Percentiles rank a stretch among this genome's conserved stretches.
phyloP scores from a whole-genome alignment of 2,888 invertebrate species.

The Acrobeloides nanus region DNA sequence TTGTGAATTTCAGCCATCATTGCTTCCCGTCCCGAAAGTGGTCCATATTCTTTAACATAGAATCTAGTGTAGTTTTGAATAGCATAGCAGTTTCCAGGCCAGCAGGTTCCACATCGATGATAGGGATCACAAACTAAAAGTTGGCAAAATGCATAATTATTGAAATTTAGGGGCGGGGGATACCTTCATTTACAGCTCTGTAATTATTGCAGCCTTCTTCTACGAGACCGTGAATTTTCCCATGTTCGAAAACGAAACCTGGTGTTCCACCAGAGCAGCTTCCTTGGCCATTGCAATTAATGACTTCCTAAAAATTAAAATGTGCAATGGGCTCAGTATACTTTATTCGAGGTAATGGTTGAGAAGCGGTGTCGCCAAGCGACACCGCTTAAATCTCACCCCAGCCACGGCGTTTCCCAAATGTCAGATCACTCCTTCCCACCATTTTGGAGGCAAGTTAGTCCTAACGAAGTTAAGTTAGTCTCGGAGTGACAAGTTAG shows the following conservation, averaged over 20 bases:
- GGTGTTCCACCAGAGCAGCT: conserved; percentile 54
- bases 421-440: too few relatives aligned
- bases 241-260: conserved; percentile 56
- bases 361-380: too few relatives aligned
- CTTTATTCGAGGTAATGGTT: too few relatives aligned
- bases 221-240: conserved; percentile 56
- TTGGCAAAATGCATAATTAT: neutral
- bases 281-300: conserved; percentile 58
- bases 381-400: too few relatives aligned
- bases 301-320: conserved; percentile 34
- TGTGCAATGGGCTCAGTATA: too few relatives aligned
- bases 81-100: conserved; percentile 50
- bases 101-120: conserved; percentile 57
- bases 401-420: too few relatives aligned
- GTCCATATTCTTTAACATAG: conserved; percentile 56
- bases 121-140: conserved; percentile 54
- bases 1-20: conserved; percentile 59
- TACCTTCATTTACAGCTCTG: conserved; percentile 56
- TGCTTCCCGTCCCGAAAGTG: conserved; percentile 52
- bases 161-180: neutral
- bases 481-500: too few relatives aligned
- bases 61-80: conserved; percentile 56
- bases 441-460: too few relatives aligned
- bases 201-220: conserved; percentile 60
- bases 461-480: too few relatives aligned